These are phyloP conservation scores for Hypercompe scribonia DNA, from an alignment of 2,888 invertebrate species.

Conservation along the genomic window DNA sequence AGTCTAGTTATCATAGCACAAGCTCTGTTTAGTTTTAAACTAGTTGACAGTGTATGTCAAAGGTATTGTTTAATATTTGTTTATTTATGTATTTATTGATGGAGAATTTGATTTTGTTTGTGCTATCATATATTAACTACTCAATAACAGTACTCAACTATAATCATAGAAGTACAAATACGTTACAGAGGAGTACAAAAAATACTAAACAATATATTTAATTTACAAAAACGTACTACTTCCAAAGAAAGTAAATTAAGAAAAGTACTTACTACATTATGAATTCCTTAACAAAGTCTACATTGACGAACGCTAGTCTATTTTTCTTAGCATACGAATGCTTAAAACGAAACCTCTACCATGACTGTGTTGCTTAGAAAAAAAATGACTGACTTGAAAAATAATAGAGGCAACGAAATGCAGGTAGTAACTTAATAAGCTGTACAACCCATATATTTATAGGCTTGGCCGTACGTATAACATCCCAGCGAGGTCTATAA, in stretches of 20 bases:
- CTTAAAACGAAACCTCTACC: too few relatives aligned
- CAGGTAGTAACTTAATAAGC: conserved; percentile 28
- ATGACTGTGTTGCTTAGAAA: not conserved
- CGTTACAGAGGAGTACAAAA: not conserved
- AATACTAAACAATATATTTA: not conserved
- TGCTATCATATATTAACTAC: not conserved
- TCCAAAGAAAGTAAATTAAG: too few relatives aligned
- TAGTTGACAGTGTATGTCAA: too few relatives aligned
- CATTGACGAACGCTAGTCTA: not conserved
- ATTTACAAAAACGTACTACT: too few relatives aligned
- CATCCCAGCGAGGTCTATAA: conserved; percentile 35
- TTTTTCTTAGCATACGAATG: too few relatives aligned
- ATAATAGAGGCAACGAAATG: conserved; percentile 16
- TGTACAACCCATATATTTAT: conserved; percentile 36
- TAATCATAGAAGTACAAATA: not conserved
- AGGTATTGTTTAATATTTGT: too few relatives aligned
- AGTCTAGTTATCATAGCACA: too few relatives aligned
- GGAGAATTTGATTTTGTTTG: not conserved
- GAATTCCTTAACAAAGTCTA: not conserved
- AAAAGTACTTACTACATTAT: too few relatives aligned
- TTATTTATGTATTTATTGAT: too few relatives aligned
- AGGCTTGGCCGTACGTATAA: conserved; percentile 34
- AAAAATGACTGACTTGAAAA: not conserved
- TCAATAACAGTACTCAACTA: not conserved
- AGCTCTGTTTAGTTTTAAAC: too few relatives aligned